Base-by-base conservation (phyloP, 2,113 vertebrate species). In the Oreotrochilus melanogaster region DNA sequence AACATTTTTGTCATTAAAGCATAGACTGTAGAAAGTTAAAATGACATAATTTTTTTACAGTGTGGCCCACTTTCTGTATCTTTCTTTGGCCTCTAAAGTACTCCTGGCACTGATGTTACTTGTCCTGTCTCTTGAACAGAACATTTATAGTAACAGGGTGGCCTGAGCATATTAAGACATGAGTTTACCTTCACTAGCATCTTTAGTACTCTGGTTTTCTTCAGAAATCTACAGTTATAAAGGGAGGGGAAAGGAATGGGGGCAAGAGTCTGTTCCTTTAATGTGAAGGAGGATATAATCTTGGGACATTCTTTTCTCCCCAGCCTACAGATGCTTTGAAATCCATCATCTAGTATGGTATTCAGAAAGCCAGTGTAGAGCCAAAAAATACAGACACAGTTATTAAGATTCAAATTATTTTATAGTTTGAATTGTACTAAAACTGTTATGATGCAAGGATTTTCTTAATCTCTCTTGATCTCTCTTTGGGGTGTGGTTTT, bases 21-120 rank as follows among this genome's bases (percentile, higher is more conserved):
- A 37, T 18, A 70, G 39, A 14, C 9, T 85, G 43, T 58, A 70
- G 18, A 66, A 84, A 70, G 31, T 22, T 12, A 66, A 84, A 87
- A 81, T 71, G 35, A 19, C 1, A 0, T 60, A 21, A 33, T 50
- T 88, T 18, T 24, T 64, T 9, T 51, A 72, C 2, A 4, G 14
- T 48, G 0, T 72, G 43, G 23, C 31, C 33, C 1, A 9, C 23
- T 67, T 78, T 64, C 10, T 50, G 0, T 66, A 27, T 83, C 21
- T 43, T n/a, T 61, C 64, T 64, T 76, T 86, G 62, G 11, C 39
- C 23, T 82, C 19, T 75, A 3, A 64, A 72, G 17, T 88, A 21
- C 18, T 82, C 17, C 15, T 2, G 8, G 7, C 33, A 50, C 2
- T 74, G 27, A 45, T 58, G 14, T 67, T 85, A 19, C 31, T 66